Base-by-base conservation (phyloP, 2,888 invertebrate species). In the Dryomyza anilis region DNA sequence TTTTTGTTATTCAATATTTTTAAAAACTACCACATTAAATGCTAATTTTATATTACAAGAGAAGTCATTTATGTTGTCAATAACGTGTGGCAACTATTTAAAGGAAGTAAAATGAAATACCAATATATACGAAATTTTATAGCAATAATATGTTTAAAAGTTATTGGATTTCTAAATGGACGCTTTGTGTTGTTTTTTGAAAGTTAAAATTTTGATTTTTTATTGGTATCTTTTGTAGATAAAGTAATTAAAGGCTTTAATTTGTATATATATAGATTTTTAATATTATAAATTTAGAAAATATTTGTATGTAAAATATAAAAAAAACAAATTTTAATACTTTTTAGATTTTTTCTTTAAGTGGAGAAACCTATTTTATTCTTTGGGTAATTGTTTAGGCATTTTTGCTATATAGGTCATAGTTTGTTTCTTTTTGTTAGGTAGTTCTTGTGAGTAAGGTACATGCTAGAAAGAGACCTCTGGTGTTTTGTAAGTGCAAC, bases 191-290 rank as follows among this genome's bases (percentile, higher is more conserved):
- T 60, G 6, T 52, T 29, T 43, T 25, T 27, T 14, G 29, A 45
- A 27, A 21, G 29, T 43, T 39, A 46, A 46, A 52, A 39, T 61
- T 61, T 67, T 70, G 65, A 29, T 53, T 53, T 43, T 66, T 57
- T 43, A 25, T 56, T 45, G 62, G 39, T 58, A 33, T 65, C 58
- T 56, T 64, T 66, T 66, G 78, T 78, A 79, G 74, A 78, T 78
- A 80, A 79, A 78, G 79, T 78, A 80, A 73, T 77, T 69, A 73
- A 79, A 75, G 78, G 76, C 75, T 67, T 72, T 72, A n/a, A 7
- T 59, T 63, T 62, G 67, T 65, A 53, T 52, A 7, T 45, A 29
- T 21, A 25, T n/a, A 43, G 29, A 45, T 27, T 29, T 53, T 53
- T 53, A 48, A 23, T 66, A 27, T 58, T 39, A 62, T 52, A 65